phyloP scores from a whole-genome alignment of 2,113 vertebrate genomes.

The Mormoops blainvillei region DNA sequence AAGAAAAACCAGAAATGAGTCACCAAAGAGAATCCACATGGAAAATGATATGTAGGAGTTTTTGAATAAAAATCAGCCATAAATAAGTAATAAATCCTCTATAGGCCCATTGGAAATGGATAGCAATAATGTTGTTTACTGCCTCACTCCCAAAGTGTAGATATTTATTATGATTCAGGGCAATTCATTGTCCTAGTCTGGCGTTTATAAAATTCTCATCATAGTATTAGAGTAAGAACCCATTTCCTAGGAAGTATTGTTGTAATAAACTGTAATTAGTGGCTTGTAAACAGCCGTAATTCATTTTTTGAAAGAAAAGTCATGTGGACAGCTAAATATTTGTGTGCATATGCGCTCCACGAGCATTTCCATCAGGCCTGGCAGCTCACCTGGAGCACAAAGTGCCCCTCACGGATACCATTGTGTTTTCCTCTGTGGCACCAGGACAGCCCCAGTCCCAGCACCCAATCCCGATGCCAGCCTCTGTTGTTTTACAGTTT shows the following conservation, averaged over 20 bases:
- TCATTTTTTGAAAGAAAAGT: constrained; percentile 17
- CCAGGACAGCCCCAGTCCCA: not conserved
- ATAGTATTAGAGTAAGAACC: constrained; percentile 65
- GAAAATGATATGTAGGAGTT: constrained; percentile 65
- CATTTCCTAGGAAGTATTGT: constrained; percentile 65
- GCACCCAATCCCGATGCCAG: not conserved
- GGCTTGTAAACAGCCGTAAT: constrained; percentile 14
- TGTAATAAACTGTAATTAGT: constrained; percentile 65
- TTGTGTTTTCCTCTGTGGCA: accelerated
- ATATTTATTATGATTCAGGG: constrained; percentile 73
- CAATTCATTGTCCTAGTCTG: constrained; percentile 48
- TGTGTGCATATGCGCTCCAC: not conserved
- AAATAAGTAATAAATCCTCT: constrained; percentile 70
- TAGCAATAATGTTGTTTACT: constrained; percentile 71
- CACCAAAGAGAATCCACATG: constrained; percentile 8
- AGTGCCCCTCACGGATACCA: not conserved
- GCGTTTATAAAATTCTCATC: constrained; percentile 65
- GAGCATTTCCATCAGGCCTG: not conserved
- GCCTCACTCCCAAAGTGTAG: constrained; percentile 57
- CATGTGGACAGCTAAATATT: not conserved
- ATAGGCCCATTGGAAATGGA: constrained; percentile 62
- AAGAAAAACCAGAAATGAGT: constrained; percentile 60
- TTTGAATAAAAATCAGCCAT: constrained; percentile 58
- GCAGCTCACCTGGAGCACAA: not conserved
- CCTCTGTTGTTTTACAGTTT: constrained; percentile 60